A percentile compares a stretch with the other conserved stretches of the same genome.
Conservation (phyloP, 2,113 vertebrate genomes). For the Triplophysa dalaica region DNA sequence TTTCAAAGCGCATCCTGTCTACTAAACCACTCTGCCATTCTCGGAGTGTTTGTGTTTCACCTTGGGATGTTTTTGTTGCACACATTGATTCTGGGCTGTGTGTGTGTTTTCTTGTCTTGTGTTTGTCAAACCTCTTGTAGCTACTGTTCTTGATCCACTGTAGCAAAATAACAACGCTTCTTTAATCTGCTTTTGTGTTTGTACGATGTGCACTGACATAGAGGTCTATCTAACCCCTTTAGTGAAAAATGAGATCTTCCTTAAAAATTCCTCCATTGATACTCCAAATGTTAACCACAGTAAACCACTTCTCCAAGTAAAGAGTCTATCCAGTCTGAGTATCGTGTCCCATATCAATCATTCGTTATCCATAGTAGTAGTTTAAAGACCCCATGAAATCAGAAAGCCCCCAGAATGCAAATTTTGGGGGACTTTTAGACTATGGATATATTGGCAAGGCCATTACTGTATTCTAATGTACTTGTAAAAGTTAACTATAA, state of each 20-base stretch:
- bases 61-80: conserved; percentile 41
- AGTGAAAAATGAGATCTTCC: neutral
- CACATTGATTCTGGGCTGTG: conserved; percentile 29
- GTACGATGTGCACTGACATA: conserved; percentile 54
- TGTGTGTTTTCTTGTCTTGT: conserved; percentile 47
- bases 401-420: too few species aligned
- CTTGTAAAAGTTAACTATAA: too few species aligned
- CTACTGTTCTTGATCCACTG: conserved; percentile 9
- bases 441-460: too few species aligned
- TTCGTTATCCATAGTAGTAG: conserved; percentile 43
- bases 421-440: too few species aligned
- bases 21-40: conserved; percentile 28
- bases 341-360: conserved; percentile 50
- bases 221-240: conserved; percentile 35
- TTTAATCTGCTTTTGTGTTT: conserved; percentile 35
- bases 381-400: conserved; percentile 6
- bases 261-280: neutral
- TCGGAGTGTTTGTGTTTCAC: conserved; percentile 38
- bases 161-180: neutral
- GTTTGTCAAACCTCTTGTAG: conserved; percentile 37
- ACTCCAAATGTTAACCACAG: neutral
- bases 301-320: conserved; percentile 20
- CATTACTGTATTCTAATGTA: too few species aligned
- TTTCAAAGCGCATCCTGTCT: conserved; percentile 37
- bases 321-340: conserved; percentile 34